Conservation (phyloP, 2,797 vertebrate species). For the Fringilla coelebs region DNA sequence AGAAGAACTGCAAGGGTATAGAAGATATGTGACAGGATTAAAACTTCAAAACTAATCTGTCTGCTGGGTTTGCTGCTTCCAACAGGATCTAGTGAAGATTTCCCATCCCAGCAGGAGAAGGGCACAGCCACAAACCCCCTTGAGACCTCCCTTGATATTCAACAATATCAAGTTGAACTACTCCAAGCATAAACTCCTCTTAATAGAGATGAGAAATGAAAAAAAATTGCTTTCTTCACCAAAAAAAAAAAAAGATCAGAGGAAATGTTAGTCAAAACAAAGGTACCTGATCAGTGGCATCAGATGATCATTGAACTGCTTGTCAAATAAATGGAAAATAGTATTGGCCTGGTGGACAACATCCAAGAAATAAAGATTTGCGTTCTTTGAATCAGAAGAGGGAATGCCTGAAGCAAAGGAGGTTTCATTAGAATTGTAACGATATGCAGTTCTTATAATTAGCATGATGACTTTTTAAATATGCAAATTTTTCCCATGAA, state of each 20-base stretch:
- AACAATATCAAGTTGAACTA: neutral
- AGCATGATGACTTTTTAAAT: neutral
- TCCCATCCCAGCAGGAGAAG: neutral
- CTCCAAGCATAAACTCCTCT: neutral
- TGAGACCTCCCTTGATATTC: no score
- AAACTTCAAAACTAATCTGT: neutral
- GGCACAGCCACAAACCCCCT: neutral
- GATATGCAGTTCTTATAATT: neutral
- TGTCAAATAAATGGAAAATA: conserved; percentile 99
- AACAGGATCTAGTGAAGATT: neutral
- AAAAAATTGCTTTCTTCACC: neutral
- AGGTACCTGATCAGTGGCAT: conserved; percentile 97
- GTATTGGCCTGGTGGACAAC: conserved; percentile 99
- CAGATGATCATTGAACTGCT: conserved; percentile 98
- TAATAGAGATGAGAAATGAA: neutral
- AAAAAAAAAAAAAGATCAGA: neutral
- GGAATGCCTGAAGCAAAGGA: conserved; percentile 85
- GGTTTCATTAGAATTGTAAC: neutral
- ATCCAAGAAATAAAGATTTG: conserved; percentile 97
- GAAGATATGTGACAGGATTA: neutral
- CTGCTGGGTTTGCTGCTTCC: neutral
- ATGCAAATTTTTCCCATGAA: neutral
- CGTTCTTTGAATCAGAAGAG: conserved; percentile 93
- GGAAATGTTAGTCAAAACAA: neutral
- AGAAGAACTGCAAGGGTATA: conserved; percentile 82